Conservation (phyloP, 1,140 invertebrate species). For the Drosophila equinoxialis region DNA sequence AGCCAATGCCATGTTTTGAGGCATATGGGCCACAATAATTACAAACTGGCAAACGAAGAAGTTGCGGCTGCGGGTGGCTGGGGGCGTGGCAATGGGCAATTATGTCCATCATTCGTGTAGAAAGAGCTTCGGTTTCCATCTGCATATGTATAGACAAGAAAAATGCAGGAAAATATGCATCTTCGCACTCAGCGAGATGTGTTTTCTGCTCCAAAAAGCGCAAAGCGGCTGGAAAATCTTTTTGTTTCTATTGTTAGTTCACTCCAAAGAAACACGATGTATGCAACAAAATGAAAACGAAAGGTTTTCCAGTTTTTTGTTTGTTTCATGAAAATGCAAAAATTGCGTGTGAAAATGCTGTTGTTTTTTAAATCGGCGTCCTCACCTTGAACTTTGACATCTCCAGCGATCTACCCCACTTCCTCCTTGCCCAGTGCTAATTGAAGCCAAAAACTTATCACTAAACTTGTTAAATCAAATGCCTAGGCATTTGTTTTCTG, state of each 20-base stretch:
- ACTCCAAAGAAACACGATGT: constrained; percentile 15
- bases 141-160: constrained; percentile 52
- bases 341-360: constrained; percentile 58
- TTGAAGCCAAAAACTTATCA: constrained; percentile 27
- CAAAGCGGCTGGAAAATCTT: constrained; percentile 73
- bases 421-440: not conserved
- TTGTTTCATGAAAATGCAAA: constrained; percentile 2
- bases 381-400: constrained; percentile 67
- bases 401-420: not conserved
- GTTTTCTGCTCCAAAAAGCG: constrained; percentile 80
- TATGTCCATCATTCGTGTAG: constrained; percentile 77
- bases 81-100: constrained; percentile 65
- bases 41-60: constrained; percentile 60
- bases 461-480: constrained; percentile 58
- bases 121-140: constrained; percentile 55
- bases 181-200: constrained; percentile 39
- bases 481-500: constrained; percentile 13
- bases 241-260: constrained; percentile 46
- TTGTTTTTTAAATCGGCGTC: constrained; percentile 43
- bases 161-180: constrained; percentile 61
- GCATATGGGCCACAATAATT: constrained; percentile 75
- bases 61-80: constrained; percentile 56
- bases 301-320: constrained; percentile 41
- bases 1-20: constrained; percentile 32
- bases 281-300: constrained; percentile 55